Conservation (phyloP, 2,888 invertebrate species). For the Drosophila eohydei region DNA sequence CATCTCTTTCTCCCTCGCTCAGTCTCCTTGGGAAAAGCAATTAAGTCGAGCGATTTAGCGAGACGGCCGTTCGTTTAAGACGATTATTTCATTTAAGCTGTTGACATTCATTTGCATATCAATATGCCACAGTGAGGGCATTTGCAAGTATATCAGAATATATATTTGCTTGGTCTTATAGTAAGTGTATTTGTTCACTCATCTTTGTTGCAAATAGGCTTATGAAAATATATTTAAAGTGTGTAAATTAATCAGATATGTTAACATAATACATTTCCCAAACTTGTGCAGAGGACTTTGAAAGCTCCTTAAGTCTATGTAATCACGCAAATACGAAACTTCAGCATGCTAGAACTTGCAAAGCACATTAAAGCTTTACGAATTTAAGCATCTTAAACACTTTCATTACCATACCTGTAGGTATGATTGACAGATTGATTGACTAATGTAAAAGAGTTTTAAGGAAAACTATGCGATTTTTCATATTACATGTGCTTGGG, state of each 20-base stretch:
- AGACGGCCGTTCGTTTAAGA: slow-evolving; percentile 71
- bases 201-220: neutral
- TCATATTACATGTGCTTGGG: no score
- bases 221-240: neutral
- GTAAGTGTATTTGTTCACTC: neutral
- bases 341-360: neutral
- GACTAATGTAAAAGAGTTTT: no score
- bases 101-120: slow-evolving; percentile 82
- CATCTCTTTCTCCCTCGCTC: neutral
- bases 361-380: neutral
- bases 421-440: neutral
- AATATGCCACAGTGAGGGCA: slow-evolving; percentile 46
- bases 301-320: neutral
- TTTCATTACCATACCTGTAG: neutral
- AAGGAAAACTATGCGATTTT: no score
- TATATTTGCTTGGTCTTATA: neutral
- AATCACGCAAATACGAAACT: neutral
- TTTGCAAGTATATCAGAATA: slow-evolving; percentile 8
- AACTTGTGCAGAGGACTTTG: neutral
- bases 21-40: slow-evolving; percentile 63
- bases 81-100: slow-evolving; percentile 81
- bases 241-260: neutral
- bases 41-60: slow-evolving; percentile 62
- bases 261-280: no score
- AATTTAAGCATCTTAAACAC: neutral